Base-by-base conservation (phyloP, 2,797 vertebrate genomes). In the Esox masquinongy region DNA sequence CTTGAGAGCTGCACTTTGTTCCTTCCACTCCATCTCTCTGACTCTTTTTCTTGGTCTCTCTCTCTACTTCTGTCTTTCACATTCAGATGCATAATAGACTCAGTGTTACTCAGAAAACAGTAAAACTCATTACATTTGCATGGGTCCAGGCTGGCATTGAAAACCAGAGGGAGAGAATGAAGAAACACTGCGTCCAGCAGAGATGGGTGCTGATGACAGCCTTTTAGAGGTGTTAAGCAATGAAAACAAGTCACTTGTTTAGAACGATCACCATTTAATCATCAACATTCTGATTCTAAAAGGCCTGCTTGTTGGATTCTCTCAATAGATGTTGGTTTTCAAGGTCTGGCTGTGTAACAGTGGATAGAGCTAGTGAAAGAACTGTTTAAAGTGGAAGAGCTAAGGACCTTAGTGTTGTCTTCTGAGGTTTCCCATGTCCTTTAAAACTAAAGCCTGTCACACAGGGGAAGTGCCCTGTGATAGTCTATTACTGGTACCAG, bases 341-440 rank as follows among this genome's bases (percentile, higher is more conserved):
- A 22, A 53, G 66, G 29, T 17, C 56, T 24, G 56, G 63, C 71
- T 77, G 50, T 19, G 53, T 39, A 72, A 17, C 15, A 61, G 77
- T 79, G 76, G 82, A n/a, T 73, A 29, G 36, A 29, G 31, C 15
- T 36, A 34, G 77, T 85, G 82, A 82, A 82, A 85, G 83, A 71
- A 11, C 24, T 89, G 81, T 88, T 90, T 88, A 80, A 83, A 88
- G 68, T 78, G 79, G 49, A 63, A 85, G 86, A 80, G 68, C 49
- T 67, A 49, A 34, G 76, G 43, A 67, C 77, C 82, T 77, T 73
- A 66, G 50, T 74, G 87, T 83, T 85, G 78, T 74, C 84, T 85
- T 83, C 75, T 76, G 66, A 79, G 83, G 78, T 80, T 90, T 86
- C 84, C 82, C 82, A 84, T 88, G 89, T 89, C 80, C 80, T 73